A percentile compares a stretch with the other conserved stretches of the same genome.
Evolutionary conservation across 2,113 vertebrate genomes (phyloP).

Genomic region (Xenopus borealis): DNA sequence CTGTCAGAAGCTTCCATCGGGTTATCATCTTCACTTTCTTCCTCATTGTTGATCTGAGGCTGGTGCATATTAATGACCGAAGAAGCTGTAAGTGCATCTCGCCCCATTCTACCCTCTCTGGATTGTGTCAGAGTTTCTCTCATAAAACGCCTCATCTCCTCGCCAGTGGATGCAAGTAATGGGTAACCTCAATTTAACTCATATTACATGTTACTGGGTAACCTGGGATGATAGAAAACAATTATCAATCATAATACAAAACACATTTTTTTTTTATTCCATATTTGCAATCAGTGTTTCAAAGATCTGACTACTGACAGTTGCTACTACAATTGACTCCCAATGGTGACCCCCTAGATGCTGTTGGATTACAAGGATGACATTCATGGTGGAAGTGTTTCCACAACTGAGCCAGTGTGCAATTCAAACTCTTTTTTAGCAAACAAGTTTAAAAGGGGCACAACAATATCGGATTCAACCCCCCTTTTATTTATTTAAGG

Average conservation of each 20-base stretch:
- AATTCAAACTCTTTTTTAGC: too few relatives aligned
- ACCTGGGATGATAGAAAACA: background rate
- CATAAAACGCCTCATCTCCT: slow-evolving; percentile 29
- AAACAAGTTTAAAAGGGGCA: too few relatives aligned
- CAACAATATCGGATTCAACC: too few relatives aligned
- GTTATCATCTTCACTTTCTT: slow-evolving; percentile 41
- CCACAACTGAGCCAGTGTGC: too few relatives aligned
- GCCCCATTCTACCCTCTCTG: slow-evolving; percentile 2
- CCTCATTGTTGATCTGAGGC: slow-evolving; percentile 42
- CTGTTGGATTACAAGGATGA: background rate
- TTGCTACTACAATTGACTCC: too few relatives aligned
- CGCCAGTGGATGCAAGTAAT: background rate
- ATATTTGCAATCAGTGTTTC: too few relatives aligned
- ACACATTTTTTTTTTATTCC: too few relatives aligned
- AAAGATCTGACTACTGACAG: too few relatives aligned
- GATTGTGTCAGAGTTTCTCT: slow-evolving; percentile 1
- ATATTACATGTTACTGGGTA: background rate
- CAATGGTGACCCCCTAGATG: background rate
- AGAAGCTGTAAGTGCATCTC: background rate
- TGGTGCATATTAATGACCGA: slow-evolving; percentile 26
- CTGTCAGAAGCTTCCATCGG: slow-evolving; percentile 8
- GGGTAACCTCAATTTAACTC: slow-evolving; percentile 9
- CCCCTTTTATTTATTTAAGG: too few relatives aligned
- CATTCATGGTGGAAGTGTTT: too few relatives aligned
- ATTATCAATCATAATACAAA: background rate